Conservation (phyloP, 1,140 invertebrate genomes). For the Epicauta chinensis region DNA sequence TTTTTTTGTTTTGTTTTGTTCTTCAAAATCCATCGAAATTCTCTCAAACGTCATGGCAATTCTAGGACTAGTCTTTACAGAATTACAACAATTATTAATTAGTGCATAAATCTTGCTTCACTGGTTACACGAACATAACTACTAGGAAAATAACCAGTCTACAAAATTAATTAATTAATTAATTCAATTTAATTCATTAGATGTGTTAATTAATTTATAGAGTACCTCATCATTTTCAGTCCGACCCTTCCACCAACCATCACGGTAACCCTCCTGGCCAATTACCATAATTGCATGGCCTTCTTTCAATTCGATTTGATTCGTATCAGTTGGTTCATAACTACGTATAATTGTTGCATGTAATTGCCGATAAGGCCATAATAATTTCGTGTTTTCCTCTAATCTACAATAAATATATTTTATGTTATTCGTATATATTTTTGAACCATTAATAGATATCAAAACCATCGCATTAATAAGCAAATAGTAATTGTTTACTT, state of each 20-base stretch:
- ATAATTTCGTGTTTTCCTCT: slow-evolving; percentile 56
- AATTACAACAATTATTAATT: no score
- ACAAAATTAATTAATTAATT: slow-evolving; percentile 6
- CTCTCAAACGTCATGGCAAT: no score
- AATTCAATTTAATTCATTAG: slow-evolving; percentile 1
- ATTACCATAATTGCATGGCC: slow-evolving; percentile 61
- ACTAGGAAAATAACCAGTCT: slow-evolving; percentile 29
- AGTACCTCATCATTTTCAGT: slow-evolving; percentile 25
- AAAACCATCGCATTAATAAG: no score
- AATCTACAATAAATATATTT: slow-evolving; percentile 28
- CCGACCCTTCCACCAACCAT: slow-evolving; percentile 36
- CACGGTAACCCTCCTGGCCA: slow-evolving; percentile 35
- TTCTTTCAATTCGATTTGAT: slow-evolving; percentile 68
- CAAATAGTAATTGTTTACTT: no score
- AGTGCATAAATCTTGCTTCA: slow-evolving; percentile 13
- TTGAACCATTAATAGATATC: no score
- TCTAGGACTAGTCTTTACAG: no score
- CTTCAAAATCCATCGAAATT: no score
- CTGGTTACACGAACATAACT: slow-evolving; percentile 24
- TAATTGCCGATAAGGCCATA: slow-evolving; percentile 70
- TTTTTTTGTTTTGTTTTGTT: no score
- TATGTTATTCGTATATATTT: no score
- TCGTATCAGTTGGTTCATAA: slow-evolving; percentile 63
- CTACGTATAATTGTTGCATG: slow-evolving; percentile 70
- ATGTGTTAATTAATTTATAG: not conserved